These are phyloP conservation scores for Neosalanx taihuensis DNA, from an alignment of 2,797 vertebrate genomes.

Conservation along the genomic window DNA sequence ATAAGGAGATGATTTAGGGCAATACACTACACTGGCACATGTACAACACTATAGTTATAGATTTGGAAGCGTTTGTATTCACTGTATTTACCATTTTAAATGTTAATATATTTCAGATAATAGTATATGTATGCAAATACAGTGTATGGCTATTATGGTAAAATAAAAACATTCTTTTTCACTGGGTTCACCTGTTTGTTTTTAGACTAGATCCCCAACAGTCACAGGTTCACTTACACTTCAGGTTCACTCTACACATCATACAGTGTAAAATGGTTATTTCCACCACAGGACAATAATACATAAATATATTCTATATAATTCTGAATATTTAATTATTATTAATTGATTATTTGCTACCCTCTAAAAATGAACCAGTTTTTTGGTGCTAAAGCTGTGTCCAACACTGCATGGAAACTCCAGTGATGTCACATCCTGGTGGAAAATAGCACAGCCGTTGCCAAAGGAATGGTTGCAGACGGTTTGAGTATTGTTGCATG, in stretches of 20 bases:
- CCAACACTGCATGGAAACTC: conserved; percentile 68
- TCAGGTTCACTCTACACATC: conserved; percentile 55
- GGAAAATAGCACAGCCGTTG: conserved; percentile 38
- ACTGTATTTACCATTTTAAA: conserved; percentile 67
- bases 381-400: conserved; percentile 61
- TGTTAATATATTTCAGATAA: conserved; percentile 70
- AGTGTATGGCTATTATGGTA: conserved; percentile 51
- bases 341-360: conserved; percentile 25
- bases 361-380: conserved; percentile 49
- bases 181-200: conserved; percentile 29
- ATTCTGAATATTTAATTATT: too few relatives aligned
- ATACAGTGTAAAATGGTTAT: conserved; percentile 9
- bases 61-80: conserved; percentile 77
- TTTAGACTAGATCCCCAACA: conserved; percentile 45
- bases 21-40: conserved; percentile 59
- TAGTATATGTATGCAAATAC: conserved; percentile 66
- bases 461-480: conserved; percentile 36
- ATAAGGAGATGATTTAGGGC: conserved; percentile 54
- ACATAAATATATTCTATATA: too few relatives aligned
- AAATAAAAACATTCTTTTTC: conserved; percentile 71
- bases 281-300: too few relatives aligned
- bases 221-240: conserved; percentile 47
- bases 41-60: conserved; percentile 55
- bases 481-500: background rate
- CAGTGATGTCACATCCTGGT: conserved; percentile 72